phyloP scores from a whole-genome alignment of 2,113 vertebrate genomes.

The Perca schrenkii region DNA sequence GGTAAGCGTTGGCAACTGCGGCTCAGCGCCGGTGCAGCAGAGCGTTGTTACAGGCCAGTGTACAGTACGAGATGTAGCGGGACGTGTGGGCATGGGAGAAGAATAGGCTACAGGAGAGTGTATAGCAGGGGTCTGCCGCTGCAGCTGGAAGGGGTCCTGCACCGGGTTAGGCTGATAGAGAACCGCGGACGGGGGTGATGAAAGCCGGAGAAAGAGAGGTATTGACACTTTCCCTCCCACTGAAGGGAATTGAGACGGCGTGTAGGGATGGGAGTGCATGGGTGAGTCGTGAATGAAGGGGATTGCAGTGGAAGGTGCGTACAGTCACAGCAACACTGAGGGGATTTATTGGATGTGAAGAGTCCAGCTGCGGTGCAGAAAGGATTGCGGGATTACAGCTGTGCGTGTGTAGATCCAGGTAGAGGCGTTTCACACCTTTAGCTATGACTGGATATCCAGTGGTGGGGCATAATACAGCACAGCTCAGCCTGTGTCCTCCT shows the following conservation, averaged over 20 bases:
- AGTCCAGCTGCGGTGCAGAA: slow-evolving; percentile 49
- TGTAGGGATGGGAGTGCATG: background rate
- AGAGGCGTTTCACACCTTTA: slow-evolving; percentile 6
- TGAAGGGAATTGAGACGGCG: background rate
- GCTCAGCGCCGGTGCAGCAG: slow-evolving; percentile 53
- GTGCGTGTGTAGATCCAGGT: slow-evolving; percentile 33
- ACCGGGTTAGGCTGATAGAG: slow-evolving; percentile 2
- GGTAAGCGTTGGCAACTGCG: slow-evolving; percentile 71
- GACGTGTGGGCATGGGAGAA: slow-evolving; percentile 42
- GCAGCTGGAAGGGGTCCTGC: background rate
- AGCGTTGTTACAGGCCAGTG: slow-evolving; percentile 42
- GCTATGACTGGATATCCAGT: background rate
- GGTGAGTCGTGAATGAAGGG: slow-evolving; percentile 49
- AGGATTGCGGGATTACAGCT: slow-evolving; percentile 54
- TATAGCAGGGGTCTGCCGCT: background rate
- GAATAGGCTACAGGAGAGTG: slow-evolving; percentile 31
- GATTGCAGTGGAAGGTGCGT: slow-evolving; percentile 45
- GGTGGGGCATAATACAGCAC: background rate
- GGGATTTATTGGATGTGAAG: slow-evolving; percentile 16
- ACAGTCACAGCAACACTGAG: slow-evolving; percentile 45
- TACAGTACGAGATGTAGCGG: slow-evolving; percentile 36
- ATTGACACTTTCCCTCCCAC: background rate
- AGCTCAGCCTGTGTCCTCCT: slow-evolving; percentile 9
- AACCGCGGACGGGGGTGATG: slow-evolving; percentile 9
- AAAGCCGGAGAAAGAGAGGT: slow-evolving; percentile 25